Base-by-base conservation (phyloP, 2,113 vertebrate genomes). In the Tor tambroides region DNA sequence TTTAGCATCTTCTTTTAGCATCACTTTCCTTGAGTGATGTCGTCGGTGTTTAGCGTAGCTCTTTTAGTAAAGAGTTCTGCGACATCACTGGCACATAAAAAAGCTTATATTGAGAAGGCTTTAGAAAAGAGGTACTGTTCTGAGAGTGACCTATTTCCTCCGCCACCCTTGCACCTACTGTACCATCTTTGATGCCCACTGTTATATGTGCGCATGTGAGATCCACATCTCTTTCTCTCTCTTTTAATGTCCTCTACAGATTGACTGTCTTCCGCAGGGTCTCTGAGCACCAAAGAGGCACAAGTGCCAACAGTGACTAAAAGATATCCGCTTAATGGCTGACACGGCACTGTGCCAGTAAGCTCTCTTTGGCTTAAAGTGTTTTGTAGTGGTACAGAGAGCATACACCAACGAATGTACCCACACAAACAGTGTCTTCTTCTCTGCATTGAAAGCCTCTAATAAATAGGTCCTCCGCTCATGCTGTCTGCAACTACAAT, bases 311-410 rank as follows among this genome's bases (percentile, higher is more conserved):
- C 15, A 14, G 12, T 76, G 82, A 80, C 88, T 86, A 56, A 80
- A 85, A 78, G 85, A 88, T 89, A 86, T 78, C 78, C 61, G 21
- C 85, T 85, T 91, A 89, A 91, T 89, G 80, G 89, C 84, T 26
- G 14, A 71, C n/a, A 32, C 85, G 87, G 88, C 83, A 14, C 74
- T 19, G 32, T 69, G 86, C 91, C 91, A 89, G 87, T 15, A 30
- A 43, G 28, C 69, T 43, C 21, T 78, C 74, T 46, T 43, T 56
- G 23, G 49, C 46, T 46, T 80, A 15, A 75, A 30, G 32, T n/a
- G 59, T 79, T 51, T 78, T 30, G n/a, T 78, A 49, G 85, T 69
- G 74, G 41, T 46, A 63, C 43, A 61, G 69, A 30, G n/a, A 5
- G 79, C 46, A 85, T 23, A 79, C 21, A 59, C 67, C 65, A 49